phyloP scores from a whole-genome alignment of 2,797 vertebrate genomes.

The Pagetopsis macropterus region DNA sequence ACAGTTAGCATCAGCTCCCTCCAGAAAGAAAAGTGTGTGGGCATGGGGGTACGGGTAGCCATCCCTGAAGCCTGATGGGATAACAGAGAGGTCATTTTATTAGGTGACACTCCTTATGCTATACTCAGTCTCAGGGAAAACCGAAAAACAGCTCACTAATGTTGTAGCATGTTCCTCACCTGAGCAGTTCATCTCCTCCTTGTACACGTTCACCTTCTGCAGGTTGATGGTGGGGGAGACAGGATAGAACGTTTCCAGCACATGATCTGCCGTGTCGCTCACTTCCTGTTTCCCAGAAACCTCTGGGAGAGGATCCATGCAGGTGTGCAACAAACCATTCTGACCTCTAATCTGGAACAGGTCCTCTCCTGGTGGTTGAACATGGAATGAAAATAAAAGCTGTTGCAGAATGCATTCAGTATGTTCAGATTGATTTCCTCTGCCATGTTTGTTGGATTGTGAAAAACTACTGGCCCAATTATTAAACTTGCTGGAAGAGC shows the following conservation, averaged over 20 bases:
- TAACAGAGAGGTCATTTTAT: background rate
- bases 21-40: slow-evolving; percentile 91
- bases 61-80: slow-evolving; percentile 85
- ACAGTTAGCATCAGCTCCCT: slow-evolving; percentile 59
- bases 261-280: slow-evolving; percentile 77
- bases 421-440: too few species aligned
- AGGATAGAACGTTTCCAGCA: slow-evolving; percentile 89
- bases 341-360: slow-evolving; percentile 89
- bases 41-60: slow-evolving; percentile 87
- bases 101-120: background rate
- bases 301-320: slow-evolving; percentile 82
- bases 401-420: background rate
- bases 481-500: too few species aligned
- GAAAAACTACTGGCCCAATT: too few species aligned
- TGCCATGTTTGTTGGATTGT: too few species aligned
- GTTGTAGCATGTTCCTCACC: slow-evolving; percentile 72
- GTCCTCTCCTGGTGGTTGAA: slow-evolving; percentile 81
- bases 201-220: slow-evolving; percentile 86
- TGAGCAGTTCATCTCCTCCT: slow-evolving; percentile 74
- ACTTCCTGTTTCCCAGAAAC: slow-evolving; percentile 86
- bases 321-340: slow-evolving; percentile 83
- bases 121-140: background rate
- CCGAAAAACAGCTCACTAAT: too few species aligned
- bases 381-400: background rate
- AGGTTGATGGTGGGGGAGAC: slow-evolving; percentile 92